A percentile compares a stretch with the other conserved stretches of the same genome.
Evolutionary conservation across 2,113 vertebrate genomes (phyloP).

Genomic region (Elaphurus davidianus): DNA sequence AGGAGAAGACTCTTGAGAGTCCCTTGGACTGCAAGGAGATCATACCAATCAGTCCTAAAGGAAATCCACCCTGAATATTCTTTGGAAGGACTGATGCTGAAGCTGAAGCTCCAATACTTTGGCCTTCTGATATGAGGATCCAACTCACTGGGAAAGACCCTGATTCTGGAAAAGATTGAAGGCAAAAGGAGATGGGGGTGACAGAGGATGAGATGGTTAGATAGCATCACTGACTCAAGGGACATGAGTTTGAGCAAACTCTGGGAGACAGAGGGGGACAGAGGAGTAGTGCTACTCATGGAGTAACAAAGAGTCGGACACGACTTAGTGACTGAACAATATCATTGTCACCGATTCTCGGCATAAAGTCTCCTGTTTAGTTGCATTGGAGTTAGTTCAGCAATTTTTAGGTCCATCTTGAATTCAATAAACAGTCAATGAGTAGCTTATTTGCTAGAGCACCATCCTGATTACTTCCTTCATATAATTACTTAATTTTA

Average conservation of each 20-base stretch:
- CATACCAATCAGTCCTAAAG: neutral
- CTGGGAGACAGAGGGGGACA: neutral
- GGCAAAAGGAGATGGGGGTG: neutral
- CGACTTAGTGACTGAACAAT: neutral
- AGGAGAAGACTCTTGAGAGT: neutral
- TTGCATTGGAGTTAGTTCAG: neutral
- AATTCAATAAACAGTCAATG: neutral
- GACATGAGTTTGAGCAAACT: neutral
- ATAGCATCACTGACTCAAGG: neutral
- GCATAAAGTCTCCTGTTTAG: neutral
- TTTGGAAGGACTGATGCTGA: neutral
- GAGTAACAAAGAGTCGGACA: neutral
- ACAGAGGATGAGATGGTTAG: neutral
- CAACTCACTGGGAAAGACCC: neutral
- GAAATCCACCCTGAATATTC: neutral
- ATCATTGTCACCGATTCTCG: neutral
- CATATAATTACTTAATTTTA: neutral
- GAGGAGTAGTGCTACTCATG: neutral
- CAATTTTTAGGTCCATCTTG: neutral
- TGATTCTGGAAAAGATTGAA: neutral
- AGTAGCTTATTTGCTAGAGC: neutral
- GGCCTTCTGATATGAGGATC: neutral
- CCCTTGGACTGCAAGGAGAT: neutral
- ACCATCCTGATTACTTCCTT: slow-evolving; percentile 1
- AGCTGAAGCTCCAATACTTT: neutral